These are phyloP conservation scores for Rhinoraja longicauda DNA, from an alignment of 2,797 vertebrate genomes.

Conservation along the genomic window DNA sequence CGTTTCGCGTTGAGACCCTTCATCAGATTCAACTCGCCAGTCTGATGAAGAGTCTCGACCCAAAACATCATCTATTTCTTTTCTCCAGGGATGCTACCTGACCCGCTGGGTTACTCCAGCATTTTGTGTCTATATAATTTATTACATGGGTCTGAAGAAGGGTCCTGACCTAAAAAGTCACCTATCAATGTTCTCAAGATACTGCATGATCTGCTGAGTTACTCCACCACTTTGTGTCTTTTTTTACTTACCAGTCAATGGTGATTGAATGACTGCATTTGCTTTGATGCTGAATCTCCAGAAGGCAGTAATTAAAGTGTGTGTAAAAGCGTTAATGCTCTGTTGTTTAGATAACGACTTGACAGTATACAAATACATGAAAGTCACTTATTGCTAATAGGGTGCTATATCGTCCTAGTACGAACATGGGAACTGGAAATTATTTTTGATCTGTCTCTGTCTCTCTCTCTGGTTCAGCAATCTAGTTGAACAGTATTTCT, in stretches of 20 bases:
- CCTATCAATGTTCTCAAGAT: too few relatives aligned
- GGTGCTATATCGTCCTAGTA: background rate
- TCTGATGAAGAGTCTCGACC: too few relatives aligned
- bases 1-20: too few relatives aligned
- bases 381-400: background rate
- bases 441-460: background rate
- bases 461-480: background rate
- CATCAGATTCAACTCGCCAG: too few relatives aligned
- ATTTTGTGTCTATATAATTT: too few relatives aligned
- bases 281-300: background rate
- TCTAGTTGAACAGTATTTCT: background rate
- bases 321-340: background rate
- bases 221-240: too few relatives aligned
- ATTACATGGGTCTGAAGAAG: too few relatives aligned
- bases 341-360: conserved; percentile 9
- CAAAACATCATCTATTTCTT: too few relatives aligned
- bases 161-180: too few relatives aligned
- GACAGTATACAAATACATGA: background rate
- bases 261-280: conserved; percentile 8
- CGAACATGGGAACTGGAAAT: background rate
- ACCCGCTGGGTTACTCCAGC: too few relatives aligned
- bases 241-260: background rate
- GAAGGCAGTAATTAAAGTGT: background rate
- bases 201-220: too few relatives aligned
- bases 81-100: too few relatives aligned